phyloP scores from a whole-genome alignment of 1,140 invertebrate genomes.

The Hylyphantes graminicola region DNA sequence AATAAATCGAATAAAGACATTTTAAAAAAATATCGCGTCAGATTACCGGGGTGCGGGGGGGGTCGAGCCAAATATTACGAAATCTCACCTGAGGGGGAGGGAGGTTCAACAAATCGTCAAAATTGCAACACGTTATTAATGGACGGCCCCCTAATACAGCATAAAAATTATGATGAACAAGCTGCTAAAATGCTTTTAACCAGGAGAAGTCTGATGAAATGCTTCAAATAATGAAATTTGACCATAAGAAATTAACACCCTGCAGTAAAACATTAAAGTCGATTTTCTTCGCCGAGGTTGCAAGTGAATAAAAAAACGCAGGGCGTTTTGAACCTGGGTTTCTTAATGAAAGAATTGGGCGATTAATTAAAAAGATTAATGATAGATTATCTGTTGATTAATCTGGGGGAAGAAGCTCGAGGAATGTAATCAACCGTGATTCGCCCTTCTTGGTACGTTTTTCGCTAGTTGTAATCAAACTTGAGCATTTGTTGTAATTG shows the following conservation, averaged over 20 bases:
- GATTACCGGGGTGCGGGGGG: no score
- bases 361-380: constrained; percentile 40
- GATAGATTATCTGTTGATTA: constrained; percentile 30
- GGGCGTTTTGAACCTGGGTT: neutral
- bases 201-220: neutral
- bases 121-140: no score
- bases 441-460: neutral
- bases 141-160: no score
- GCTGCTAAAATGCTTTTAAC: constrained; percentile 3
- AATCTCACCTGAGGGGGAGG: no score
- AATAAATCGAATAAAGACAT: no score
- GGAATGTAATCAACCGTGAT: neutral
- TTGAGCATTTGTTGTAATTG: no score
- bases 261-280: neutral
- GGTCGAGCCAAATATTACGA: no score
- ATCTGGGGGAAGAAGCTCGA: constrained; percentile 4
- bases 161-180: constrained; percentile 31
- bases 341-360: constrained; percentile 3
- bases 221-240: constrained; percentile 25
- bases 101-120: no score
- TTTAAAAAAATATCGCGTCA: no score
- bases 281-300: no score
- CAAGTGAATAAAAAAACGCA: neutral
- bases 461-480: no score
- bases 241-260: constrained; percentile 11